A percentile compares a stretch with the other conserved stretches of the same genome.
These are phyloP conservation scores for Aleiodes sp. DNA, from an alignment of 1,140 invertebrate species.

Conservation along the genomic window DNA sequence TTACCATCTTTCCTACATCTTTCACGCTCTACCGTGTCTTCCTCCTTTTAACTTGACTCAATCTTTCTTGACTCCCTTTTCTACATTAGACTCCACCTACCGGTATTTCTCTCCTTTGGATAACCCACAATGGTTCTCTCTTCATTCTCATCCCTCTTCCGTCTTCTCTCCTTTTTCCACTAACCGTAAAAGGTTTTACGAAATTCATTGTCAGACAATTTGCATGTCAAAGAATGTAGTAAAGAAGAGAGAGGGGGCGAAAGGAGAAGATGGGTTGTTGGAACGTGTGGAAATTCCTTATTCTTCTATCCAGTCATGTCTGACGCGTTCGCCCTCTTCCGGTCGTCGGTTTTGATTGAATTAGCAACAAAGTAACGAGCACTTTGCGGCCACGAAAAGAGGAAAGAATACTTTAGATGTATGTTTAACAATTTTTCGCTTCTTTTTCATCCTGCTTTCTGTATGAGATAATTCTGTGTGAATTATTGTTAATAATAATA, in stretches of 20 bases:
- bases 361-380: conserved; percentile 40
- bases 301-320: conserved; percentile 25
- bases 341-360: conserved; percentile 47
- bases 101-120: neutral
- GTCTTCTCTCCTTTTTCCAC: conserved; percentile 27
- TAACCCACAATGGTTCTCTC: conserved; percentile 7
- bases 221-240: conserved; percentile 60
- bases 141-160: conserved; percentile 17
- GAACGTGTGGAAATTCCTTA: conserved; percentile 23
- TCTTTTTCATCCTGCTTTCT: neutral
- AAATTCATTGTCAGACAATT: conserved; percentile 66
- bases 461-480: neutral
- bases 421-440: neutral
- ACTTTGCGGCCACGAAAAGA: neutral
- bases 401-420: conserved; percentile 8
- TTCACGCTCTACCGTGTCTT: conserved; percentile 37
- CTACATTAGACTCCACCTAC: conserved; percentile 17
- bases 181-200: conserved; percentile 63
- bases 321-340: conserved; percentile 1
- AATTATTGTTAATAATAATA: neutral
- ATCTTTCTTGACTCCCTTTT: conserved; percentile 11
- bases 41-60: conserved; percentile 16
- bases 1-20: too few species aligned
- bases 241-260: conserved; percentile 42
- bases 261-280: neutral